Percentiles rank a stretch among this genome's conserved stretches.
Evolutionary conservation across 2,113 vertebrate genomes (phyloP).

Genomic region (Rhodinocichla rosea): DNA sequence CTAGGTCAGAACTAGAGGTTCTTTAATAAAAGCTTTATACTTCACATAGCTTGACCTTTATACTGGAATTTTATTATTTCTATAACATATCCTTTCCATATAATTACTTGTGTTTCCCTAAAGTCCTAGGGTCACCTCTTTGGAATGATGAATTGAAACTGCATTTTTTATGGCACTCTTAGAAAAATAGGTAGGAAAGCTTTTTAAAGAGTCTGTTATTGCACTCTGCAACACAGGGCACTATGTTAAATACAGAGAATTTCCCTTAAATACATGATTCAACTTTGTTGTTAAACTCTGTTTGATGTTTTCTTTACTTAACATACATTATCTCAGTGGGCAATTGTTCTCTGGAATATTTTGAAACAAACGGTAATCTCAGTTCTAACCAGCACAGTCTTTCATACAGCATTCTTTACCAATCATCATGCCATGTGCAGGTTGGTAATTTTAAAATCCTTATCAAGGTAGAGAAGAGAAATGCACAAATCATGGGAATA

Average conservation of each 20-base stretch:
- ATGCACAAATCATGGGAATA: neutral
- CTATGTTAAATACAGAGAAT: neutral
- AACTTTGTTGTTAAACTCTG: constrained; percentile 9
- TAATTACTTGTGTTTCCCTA: constrained; percentile 25
- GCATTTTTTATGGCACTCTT: neutral
- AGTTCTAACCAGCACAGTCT: constrained; percentile 18
- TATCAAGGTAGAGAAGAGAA: neutral
- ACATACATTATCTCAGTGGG: constrained; percentile 57
- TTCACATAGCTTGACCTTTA: constrained; percentile 11
- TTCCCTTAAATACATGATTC: neutral
- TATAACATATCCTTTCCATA: neutral
- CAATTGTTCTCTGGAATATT: constrained; percentile 67
- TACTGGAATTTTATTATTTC: constrained; percentile 21
- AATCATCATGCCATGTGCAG: neutral
- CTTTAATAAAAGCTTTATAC: constrained; percentile 34
- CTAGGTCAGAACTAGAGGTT: neutral
- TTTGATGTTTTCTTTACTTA: constrained; percentile 67
- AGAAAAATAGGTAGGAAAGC: neutral
- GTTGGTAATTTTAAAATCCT: neutral
- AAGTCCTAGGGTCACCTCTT: neutral
- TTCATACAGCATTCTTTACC: neutral
- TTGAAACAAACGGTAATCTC: constrained; percentile 65
- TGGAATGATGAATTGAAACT: neutral
- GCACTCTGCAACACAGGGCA: neutral
- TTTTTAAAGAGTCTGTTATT: neutral